phyloP scores from a whole-genome alignment of 2,113 vertebrate species.

The Eupsittula cactorum region DNA sequence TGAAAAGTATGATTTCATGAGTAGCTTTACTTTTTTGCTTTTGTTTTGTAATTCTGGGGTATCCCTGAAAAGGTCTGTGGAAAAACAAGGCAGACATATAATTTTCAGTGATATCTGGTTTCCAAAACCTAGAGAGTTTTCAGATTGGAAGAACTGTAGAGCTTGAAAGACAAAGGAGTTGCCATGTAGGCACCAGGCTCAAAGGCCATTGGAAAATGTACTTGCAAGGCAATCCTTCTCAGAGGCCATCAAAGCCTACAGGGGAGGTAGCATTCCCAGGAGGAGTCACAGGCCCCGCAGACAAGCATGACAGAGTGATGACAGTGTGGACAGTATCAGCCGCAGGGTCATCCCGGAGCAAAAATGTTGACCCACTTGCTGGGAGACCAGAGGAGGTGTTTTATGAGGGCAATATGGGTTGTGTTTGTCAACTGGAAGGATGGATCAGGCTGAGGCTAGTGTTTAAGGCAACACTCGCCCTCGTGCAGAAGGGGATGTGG shows the following conservation, averaged over 20 bases:
- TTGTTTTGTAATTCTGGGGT: background rate
- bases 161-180: background rate
- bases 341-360: background rate
- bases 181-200: background rate
- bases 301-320: background rate
- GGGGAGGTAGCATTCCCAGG: background rate
- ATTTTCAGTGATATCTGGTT: background rate
- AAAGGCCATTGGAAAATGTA: background rate
- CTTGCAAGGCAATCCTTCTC: background rate
- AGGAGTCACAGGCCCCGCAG: fast-evolving
- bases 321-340: background rate
- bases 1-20: background rate
- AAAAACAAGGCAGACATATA: background rate
- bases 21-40: background rate
- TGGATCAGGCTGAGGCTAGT: background rate
- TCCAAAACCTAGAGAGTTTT: background rate
- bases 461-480: background rate
- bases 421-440: background rate
- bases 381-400: background rate
- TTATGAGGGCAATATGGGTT: background rate
- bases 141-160: background rate
- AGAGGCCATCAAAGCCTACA: background rate
- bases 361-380: background rate
- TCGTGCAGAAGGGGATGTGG: background rate
- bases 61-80: background rate